These are phyloP conservation scores for Physocephala rufipes DNA, from an alignment of 2,888 invertebrate genomes.

Conservation along the genomic window DNA sequence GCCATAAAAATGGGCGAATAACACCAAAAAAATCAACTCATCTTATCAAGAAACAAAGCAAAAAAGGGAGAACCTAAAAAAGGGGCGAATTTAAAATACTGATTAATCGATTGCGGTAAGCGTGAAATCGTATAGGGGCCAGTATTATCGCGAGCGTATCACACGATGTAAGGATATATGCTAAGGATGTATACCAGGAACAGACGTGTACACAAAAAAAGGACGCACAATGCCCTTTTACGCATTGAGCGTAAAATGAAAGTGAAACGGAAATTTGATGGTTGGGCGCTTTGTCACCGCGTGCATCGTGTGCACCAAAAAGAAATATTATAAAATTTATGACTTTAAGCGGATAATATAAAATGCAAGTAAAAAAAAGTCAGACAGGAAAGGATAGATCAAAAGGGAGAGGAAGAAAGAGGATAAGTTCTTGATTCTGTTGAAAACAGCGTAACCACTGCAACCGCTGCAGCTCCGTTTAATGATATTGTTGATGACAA, in stretches of 20 bases:
- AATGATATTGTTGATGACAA: conserved; percentile 5
- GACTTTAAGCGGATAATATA: conserved; percentile 42
- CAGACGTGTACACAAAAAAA: conserved; percentile 1
- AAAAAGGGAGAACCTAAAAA: conserved; percentile 10
- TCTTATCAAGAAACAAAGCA: not conserved
- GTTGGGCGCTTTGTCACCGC: conserved; percentile 37
- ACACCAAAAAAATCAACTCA: conserved; percentile 8
- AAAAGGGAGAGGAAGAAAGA: no score
- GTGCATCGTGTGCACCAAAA: no score
- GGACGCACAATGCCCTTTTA: no score
- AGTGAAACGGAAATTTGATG: conserved; percentile 29
- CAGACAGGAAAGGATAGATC: no score
- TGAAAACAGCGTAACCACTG: not conserved
- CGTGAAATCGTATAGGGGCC: conserved; percentile 51
- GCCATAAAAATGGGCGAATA: not conserved
- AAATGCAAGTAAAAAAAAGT: conserved; percentile 26
- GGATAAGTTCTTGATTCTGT: not conserved
- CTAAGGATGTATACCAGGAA: no score
- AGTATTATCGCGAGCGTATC: conserved; percentile 29
- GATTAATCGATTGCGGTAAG: conserved; percentile 60
- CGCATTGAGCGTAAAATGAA: not conserved
- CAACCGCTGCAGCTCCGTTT: not conserved
- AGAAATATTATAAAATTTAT: conserved; percentile 36
- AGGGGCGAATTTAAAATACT: conserved; percentile 39
- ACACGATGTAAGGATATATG: not conserved